Percentiles rank a stretch among this genome's conserved stretches.
Evolutionary conservation across 92 coral and sea anemone genomes (phyloP).

Genomic region (Pocillopora grandis): DNA sequence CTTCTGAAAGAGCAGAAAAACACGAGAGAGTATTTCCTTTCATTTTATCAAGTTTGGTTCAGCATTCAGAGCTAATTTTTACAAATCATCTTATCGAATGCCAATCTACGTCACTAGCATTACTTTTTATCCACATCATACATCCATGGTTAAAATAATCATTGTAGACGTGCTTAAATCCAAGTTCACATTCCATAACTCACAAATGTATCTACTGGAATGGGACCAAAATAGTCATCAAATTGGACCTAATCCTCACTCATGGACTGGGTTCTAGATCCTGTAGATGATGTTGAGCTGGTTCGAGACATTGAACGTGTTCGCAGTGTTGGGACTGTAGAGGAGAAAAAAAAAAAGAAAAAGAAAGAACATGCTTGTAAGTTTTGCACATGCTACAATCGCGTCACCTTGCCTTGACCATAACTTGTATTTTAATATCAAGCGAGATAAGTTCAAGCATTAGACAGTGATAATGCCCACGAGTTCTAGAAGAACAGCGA

Average conservation of each 20-base stretch:
- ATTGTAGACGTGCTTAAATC: neutral
- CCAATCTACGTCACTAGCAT: constrained; percentile 4
- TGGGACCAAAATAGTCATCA: constrained; percentile 4
- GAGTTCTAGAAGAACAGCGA: too few relatives aligned
- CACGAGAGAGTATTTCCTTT: constrained; percentile 4
- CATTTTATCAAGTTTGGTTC: neutral
- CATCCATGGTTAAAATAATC: constrained; percentile 25
- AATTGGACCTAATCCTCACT: constrained; percentile 55
- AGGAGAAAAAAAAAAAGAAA: neutral
- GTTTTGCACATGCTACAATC: too few relatives aligned
- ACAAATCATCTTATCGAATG: constrained; percentile 32
- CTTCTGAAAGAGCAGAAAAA: neutral
- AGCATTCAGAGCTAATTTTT: neutral
- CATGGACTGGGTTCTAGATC: constrained; percentile 70
- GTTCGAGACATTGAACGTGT: constrained; percentile 99
- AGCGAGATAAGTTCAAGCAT: too few relatives aligned
- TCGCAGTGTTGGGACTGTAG: constrained; percentile 97
- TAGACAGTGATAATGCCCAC: too few relatives aligned
- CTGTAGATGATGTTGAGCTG: constrained; percentile 79
- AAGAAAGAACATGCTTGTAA: neutral
- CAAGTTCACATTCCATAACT: constrained; percentile 14
- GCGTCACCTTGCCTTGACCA: too few relatives aligned
- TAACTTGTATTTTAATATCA: too few relatives aligned
- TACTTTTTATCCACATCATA: constrained; percentile 10
- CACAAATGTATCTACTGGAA: constrained; percentile 12